Evolutionary conservation across 2,797 vertebrate species (phyloP).

Genomic region (Margarornis squamiger): DNA sequence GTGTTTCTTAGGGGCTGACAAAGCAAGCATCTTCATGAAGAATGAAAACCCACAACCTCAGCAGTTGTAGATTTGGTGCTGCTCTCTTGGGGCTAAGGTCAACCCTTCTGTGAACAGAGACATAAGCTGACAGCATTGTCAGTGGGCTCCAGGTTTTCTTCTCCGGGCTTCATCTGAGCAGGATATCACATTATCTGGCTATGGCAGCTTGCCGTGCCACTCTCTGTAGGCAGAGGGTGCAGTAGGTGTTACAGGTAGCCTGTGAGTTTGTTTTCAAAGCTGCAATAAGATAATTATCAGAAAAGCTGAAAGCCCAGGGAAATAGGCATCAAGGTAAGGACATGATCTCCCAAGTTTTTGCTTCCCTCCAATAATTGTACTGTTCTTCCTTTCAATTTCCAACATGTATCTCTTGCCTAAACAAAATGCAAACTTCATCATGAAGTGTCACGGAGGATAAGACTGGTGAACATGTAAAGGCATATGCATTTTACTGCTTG

Average conservation of each 20-base stretch:
- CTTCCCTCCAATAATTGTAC: neutral
- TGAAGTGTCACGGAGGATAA: neutral
- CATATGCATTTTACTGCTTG: neutral
- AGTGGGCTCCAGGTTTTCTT: accelerated
- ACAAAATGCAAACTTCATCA: neutral
- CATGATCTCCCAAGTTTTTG: neutral
- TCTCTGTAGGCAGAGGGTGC: neutral
- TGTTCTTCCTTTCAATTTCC: neutral
- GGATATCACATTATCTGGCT: neutral
- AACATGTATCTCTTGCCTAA: neutral
- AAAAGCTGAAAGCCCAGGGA: neutral
- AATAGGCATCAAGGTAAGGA: neutral
- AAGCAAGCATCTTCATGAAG: neutral
- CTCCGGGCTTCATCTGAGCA: neutral
- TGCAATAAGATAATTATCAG: neutral
- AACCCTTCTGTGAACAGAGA: neutral
- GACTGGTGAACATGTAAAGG: neutral
- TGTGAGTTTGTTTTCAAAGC: neutral
- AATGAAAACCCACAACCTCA: neutral
- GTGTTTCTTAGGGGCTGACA: neutral
- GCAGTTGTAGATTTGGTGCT: neutral
- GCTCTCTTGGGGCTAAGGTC: neutral
- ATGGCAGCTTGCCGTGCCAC: neutral
- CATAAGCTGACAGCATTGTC: neutral
- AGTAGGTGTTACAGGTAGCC: neutral